Percentiles rank a stretch among this genome's conserved stretches.
Evolutionary conservation across 37 sponge, comb jelly and placozoan species (phyloP).

Genomic region (Corticium candelabrum): DNA sequence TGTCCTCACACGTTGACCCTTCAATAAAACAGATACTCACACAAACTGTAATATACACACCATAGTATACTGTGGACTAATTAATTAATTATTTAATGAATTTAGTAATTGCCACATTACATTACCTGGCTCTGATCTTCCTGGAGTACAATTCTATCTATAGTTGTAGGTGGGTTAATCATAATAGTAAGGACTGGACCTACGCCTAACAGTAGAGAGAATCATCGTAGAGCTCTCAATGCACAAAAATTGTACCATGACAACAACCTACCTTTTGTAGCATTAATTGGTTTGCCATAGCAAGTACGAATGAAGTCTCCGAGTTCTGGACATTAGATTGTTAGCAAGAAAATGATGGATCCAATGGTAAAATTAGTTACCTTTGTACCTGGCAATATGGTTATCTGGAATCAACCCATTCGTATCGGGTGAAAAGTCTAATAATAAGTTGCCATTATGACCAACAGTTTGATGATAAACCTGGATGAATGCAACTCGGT

Average conservation of each 20-base stretch:
- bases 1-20: background rate
- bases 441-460: background rate
- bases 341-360: background rate
- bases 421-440: background rate
- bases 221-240: too few species aligned
- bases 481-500: too few species aligned
- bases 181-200: background rate
- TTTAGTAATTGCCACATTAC: background rate
- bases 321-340: background rate
- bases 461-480: conserved; percentile 1
- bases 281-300: background rate
- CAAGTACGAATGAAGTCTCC: background rate
- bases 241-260: background rate
- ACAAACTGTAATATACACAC: too few species aligned
- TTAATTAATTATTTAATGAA: too few species aligned
- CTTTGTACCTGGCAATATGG: background rate
- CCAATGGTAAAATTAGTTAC: background rate
- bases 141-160: background rate
- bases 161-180: background rate
- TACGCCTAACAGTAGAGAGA: too few species aligned
- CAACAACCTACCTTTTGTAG: too few species aligned
- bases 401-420: background rate
- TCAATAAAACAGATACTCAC: too few species aligned
- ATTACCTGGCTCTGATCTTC: background rate
- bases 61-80: too few species aligned